Evolutionary conservation across 2,888 invertebrate genomes (phyloP).

Genomic region (Mimas tiliae): DNA sequence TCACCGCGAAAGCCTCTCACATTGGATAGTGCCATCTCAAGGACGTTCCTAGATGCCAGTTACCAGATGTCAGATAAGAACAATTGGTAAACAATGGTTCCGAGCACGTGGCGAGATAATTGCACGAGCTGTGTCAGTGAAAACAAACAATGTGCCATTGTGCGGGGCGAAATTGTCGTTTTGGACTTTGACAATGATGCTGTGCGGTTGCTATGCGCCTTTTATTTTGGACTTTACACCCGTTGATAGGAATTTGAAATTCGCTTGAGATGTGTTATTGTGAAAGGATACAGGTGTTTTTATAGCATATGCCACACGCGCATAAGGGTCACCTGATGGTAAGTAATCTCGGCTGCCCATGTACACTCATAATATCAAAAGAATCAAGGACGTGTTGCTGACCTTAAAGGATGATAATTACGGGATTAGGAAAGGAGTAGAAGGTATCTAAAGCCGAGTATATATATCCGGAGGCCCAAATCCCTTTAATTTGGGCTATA

Average conservation of each 20-base stretch:
- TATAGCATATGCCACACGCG: too few relatives aligned
- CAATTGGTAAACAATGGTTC: conserved; percentile 62
- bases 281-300: too few relatives aligned
- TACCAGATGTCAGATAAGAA: conserved; percentile 54
- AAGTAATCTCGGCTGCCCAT: too few relatives aligned
- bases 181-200: conserved; percentile 15
- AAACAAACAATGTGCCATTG: conserved; percentile 61
- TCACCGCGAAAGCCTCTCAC: conserved; percentile 6
- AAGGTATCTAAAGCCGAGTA: too few relatives aligned
- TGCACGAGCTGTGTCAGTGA: conserved; percentile 46
- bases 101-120: conserved; percentile 61
- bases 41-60: conserved; percentile 61
- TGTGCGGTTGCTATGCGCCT: background rate
- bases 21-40: conserved; percentile 40
- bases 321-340: too few relatives aligned
- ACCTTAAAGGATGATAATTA: too few relatives aligned
- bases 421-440: too few relatives aligned
- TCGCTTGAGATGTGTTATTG: too few relatives aligned
- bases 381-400: too few relatives aligned
- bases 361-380: too few relatives aligned
- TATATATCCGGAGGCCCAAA: too few relatives aligned
- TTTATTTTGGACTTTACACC: background rate
- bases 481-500: too few relatives aligned
- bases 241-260: background rate
- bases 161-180: conserved; percentile 31